Base-by-base conservation (phyloP, 2,888 invertebrate species). In the Epirrhoe tristata region DNA sequence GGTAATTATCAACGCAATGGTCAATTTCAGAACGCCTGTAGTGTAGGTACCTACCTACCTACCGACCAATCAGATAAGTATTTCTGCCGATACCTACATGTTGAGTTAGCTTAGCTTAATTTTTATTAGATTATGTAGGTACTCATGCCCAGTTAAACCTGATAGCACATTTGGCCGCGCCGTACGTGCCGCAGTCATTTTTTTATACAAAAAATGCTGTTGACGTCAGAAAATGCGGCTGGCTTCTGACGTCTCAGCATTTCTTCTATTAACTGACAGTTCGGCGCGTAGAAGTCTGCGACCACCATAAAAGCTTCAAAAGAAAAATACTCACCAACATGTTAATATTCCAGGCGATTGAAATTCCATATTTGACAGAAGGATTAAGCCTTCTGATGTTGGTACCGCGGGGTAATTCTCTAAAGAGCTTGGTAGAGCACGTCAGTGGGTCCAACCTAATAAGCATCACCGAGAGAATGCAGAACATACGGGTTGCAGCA, bases 301-400 rank as follows among this genome's bases (percentile, higher is more conserved):
- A n/a, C n/a, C n/a, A n/a, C n/a, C n/a, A n/a, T n/a, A 24, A 24
- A 24, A 24, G 24, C 24, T 24, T 24, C 24, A 24, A 24, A 24
- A 24, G 24, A 24, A 24, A 24, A 24, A 10, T 39, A 39, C 8
- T 10, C 7, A 34, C 39, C 39, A 12, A 2, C 5, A 43, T 12
- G 1, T 31, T 14, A 58, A 60, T 67, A 60, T 63, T 71, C 63
- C 78, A 94, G 94, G 92, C 90, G 5, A 77, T 93, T 64, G 91
- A 93, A 75, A 89, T 94, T 54, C 81, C 80, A 3, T 93, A 93
- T 77, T 82, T 84, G 6, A 86, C 86, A 39, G 82, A 85, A 8
- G 90, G 86, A 0, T 76, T 93, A 7, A 87, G 85, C 6, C 78
- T 93, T 16, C 73, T 93, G 50, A 72, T 93, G 68, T 58, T 93